Conservation (phyloP, 30 jellyfish, hydroid and myxozoan genomes). For the Nemopilema nomurai region DNA sequence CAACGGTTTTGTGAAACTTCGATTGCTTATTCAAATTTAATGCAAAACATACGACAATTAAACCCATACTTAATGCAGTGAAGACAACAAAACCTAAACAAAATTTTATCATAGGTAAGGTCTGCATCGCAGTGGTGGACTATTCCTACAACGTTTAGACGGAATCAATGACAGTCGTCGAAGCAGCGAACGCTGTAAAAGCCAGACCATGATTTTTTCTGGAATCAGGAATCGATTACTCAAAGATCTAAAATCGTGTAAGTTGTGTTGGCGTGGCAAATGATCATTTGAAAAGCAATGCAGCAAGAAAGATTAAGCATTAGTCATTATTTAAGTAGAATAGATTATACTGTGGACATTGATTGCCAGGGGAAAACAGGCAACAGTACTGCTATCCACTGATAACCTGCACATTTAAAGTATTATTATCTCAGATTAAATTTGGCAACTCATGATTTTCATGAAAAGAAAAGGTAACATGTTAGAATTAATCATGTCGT, state of each 20-base stretch:
- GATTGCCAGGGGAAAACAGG: too few relatives aligned
- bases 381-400: too few relatives aligned
- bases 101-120: not conserved
- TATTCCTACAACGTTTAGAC: not conserved
- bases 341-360: too few relatives aligned
- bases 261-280: not conserved
- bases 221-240: not conserved
- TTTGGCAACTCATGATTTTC: too few relatives aligned
- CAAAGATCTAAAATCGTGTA: not conserved
- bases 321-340: too few relatives aligned
- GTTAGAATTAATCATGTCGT: too few relatives aligned
- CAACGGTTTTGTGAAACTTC: slow-evolving; percentile 5
- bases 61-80: not conserved
- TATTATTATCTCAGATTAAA: too few relatives aligned
- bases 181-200: not conserved
- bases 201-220: not conserved
- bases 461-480: too few relatives aligned
- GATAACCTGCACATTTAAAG: too few relatives aligned
- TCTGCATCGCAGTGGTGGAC: not conserved
- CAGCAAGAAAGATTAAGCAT: not conserved
- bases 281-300: not conserved
- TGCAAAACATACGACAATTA: slow-evolving; percentile 8
- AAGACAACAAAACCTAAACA: slow-evolving; percentile 3
- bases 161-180: not conserved
- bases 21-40: not conserved